phyloP scores from a whole-genome alignment of 1,140 invertebrate species.

The Drosophila persimilis region DNA sequence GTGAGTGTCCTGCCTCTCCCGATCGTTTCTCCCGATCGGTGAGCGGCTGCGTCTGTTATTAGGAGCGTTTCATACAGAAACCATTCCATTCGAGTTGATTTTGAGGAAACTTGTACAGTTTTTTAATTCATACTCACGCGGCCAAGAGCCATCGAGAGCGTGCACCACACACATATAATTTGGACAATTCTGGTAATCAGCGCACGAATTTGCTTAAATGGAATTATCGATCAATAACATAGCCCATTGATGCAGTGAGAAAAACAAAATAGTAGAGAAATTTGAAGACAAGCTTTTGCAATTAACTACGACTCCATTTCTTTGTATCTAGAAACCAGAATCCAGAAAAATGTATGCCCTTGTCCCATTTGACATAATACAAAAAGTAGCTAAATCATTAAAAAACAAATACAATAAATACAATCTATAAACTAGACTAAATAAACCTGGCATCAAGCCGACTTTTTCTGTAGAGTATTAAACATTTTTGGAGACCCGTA shows the following conservation, averaged over 20 bases:
- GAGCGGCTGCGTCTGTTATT: slow-evolving; percentile 55
- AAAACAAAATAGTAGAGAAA: neutral
- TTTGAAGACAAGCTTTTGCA: neutral
- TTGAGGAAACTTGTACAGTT: slow-evolving; percentile 59
- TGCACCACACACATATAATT: slow-evolving; percentile 66
- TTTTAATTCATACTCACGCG: slow-evolving; percentile 47
- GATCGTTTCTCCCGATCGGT: slow-evolving; percentile 9
- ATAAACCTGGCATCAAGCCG: too few relatives aligned
- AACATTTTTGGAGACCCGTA: too few relatives aligned
- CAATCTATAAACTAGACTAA: too few relatives aligned
- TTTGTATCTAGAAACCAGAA: too few relatives aligned
- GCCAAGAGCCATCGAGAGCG: neutral
- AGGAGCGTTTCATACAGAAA: slow-evolving; percentile 51
- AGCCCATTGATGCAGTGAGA: slow-evolving; percentile 50
- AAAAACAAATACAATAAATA: too few relatives aligned
- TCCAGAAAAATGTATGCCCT: too few relatives aligned
- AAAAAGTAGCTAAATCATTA: too few relatives aligned
- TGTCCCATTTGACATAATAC: too few relatives aligned
- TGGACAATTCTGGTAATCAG: slow-evolving; percentile 74
- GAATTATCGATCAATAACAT: slow-evolving; percentile 80
- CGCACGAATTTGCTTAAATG: slow-evolving; percentile 79
- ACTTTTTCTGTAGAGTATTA: too few relatives aligned
- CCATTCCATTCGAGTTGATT: slow-evolving; percentile 51
- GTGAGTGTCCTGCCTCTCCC: neutral
- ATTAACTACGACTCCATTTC: too few relatives aligned